A percentile compares a stretch with the other conserved stretches of the same genome.
Conservation (phyloP, 2,113 vertebrate species). For the Embiotoca jacksoni region DNA sequence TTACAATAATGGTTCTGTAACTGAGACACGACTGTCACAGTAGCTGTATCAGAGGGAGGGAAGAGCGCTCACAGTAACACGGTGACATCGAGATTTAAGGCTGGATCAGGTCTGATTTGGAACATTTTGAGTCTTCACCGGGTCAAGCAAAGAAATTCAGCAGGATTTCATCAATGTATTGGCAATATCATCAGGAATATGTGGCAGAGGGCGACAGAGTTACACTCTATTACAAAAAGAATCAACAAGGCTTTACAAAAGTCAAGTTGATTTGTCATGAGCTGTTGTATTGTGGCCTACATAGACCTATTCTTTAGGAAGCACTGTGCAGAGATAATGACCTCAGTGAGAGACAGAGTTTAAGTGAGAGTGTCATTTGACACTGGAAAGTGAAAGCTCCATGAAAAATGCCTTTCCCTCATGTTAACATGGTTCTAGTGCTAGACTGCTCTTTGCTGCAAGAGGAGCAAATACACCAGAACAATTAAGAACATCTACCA, state of each 20-base stretch:
- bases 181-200: background rate
- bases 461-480: background rate
- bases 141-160: too few species aligned
- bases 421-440: background rate
- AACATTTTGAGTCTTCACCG: too few species aligned
- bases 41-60: background rate
- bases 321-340: constrained; percentile 21
- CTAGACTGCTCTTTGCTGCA: background rate
- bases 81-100: background rate
- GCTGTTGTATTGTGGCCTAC: constrained; percentile 13
- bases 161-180: too few species aligned
- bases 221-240: background rate
- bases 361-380: constrained; percentile 39
- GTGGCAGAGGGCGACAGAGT: background rate
- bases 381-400: constrained; percentile 23
- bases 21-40: background rate
- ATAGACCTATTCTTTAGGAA: constrained; percentile 10
- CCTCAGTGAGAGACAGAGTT: constrained; percentile 28
- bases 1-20: background rate
- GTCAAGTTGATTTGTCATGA: constrained; percentile 28
- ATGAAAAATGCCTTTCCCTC: constrained; percentile 13
- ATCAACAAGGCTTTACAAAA: background rate
- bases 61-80: background rate
- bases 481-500: background rate
- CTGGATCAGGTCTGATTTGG: background rate